Evolutionary conservation across 2,888 invertebrate genomes (phyloP), one percentile per base, ranked within the genome.

Genomic region (Drosophila testacea): DNA sequence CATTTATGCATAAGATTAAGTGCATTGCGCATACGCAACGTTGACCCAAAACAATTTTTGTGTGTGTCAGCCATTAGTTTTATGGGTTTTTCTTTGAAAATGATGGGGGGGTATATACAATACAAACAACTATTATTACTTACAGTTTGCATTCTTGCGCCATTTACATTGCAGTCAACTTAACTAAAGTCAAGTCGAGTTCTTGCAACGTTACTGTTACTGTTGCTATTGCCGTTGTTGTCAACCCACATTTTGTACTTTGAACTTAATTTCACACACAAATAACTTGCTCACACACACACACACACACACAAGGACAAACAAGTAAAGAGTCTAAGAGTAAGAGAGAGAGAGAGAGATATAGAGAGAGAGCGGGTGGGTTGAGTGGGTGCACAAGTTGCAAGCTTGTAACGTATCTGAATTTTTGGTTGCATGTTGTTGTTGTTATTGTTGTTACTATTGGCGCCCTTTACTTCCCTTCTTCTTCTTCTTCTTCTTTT

Each of bases 221-320:
- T 22, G 22, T 22, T 22, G 22, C 22, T 22, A 22, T 22, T 30
- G 6, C 32, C 32, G 69, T 68, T 60, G 51, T 61, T 67, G 73
- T 66, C 83, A 84, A 75, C 84, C 82, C 84, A 81, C 84, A 81
- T 87, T 79, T 79, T 87, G 75, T 87, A 67, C 84, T 83, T 76
- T 84, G 85, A 87, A 83, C 83, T 84, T 78, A 84, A 81, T 87
- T 83, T 79, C 46, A 69, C 79, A 75, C 72, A 79, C 72, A 78
- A 78, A 68, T 77, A 78, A 74, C 62, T 78, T 54, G 71, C 63
- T 42, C 41, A 47, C 34, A 41, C 47, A 47, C 62, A 60, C 41
- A 47, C 34, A 41, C 47, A 47, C 62, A 60, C 39, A 62, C 55
- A 63, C 42, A 75, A 22, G 42, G 41, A 66, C 65, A 62, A 39